phyloP scores from a whole-genome alignment of 2,797 vertebrate genomes.

The Rhinogobio ventralis region DNA sequence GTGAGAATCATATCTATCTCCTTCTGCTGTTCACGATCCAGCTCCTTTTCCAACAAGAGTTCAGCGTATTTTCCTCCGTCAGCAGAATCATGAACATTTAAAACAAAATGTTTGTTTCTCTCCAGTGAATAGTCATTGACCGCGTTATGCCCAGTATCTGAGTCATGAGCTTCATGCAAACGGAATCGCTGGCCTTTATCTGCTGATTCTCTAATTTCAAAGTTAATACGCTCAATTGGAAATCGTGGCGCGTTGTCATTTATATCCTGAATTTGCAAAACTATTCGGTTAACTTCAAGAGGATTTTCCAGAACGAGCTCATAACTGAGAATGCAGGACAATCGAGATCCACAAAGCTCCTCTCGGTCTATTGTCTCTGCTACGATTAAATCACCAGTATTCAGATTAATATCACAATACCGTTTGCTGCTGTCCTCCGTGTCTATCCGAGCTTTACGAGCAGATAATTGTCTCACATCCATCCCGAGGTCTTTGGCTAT shows the following conservation, averaged over 20 bases:
- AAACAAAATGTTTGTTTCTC: too few relatives aligned
- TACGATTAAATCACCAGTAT: slow-evolving; percentile 58
- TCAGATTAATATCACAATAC: slow-evolving; percentile 58
- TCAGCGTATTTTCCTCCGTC: too few relatives aligned
- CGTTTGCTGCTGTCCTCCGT: slow-evolving; percentile 57
- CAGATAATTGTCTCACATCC: slow-evolving; percentile 57
- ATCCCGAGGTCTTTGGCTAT: slow-evolving; percentile 54
- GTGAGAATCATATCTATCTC: slow-evolving; percentile 55
- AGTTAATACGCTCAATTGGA: slow-evolving; percentile 62
- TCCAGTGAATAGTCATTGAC: too few relatives aligned
- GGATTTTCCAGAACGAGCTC: slow-evolving; percentile 56
- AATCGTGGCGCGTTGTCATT: slow-evolving; percentile 68
- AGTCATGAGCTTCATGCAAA: too few relatives aligned
- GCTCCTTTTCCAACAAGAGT: too few relatives aligned
- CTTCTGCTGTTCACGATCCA: too few relatives aligned
- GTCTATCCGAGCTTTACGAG: slow-evolving; percentile 66
- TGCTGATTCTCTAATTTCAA: slow-evolving; percentile 67
- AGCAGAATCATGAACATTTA: too few relatives aligned
- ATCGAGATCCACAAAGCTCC: slow-evolving; percentile 36
- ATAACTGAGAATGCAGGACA: slow-evolving; percentile 37
- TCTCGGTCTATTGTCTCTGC: slow-evolving; percentile 58
- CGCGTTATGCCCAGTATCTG: too few relatives aligned
- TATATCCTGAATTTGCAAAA: slow-evolving; percentile 56
- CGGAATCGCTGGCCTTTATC: too few relatives aligned
- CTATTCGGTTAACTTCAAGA: slow-evolving; percentile 50